Percentiles rank a stretch among this genome's conserved stretches.
Conservation (phyloP, 2,797 vertebrate species). For the Xenentodon cancila region DNA sequence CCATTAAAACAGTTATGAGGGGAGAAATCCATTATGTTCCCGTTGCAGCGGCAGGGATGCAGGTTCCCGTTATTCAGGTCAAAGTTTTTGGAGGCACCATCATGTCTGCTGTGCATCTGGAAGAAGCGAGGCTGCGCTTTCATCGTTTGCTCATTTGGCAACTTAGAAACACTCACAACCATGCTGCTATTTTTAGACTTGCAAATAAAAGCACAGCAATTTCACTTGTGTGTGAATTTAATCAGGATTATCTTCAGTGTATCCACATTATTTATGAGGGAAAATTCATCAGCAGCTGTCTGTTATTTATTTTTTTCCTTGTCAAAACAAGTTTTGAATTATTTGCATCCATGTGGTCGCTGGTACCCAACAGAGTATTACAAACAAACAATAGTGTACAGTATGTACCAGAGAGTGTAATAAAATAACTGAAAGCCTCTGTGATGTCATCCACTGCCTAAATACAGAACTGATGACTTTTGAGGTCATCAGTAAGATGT, state of each 20-base stretch:
- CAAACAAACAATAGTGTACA: slow-evolving; percentile 6
- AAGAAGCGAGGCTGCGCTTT: slow-evolving; percentile 48
- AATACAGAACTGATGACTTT: too few relatives aligned
- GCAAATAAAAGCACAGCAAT: slow-evolving; percentile 68
- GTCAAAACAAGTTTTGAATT: slow-evolving; percentile 49
- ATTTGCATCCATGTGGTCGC: slow-evolving; percentile 20
- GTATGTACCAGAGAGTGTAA: background rate
- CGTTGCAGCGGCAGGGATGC: slow-evolving; percentile 47
- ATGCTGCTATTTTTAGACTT: slow-evolving; percentile 59
- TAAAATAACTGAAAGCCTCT: background rate
- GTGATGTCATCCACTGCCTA: too few relatives aligned
- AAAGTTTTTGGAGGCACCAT: slow-evolving; percentile 63
- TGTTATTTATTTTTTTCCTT: slow-evolving; percentile 56
- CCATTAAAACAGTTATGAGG: slow-evolving; percentile 73
- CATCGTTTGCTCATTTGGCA: slow-evolving; percentile 67
- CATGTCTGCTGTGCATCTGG: slow-evolving; percentile 40
- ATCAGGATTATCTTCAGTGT: slow-evolving; percentile 60
- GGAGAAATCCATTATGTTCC: slow-evolving; percentile 63
- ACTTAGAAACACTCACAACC: slow-evolving; percentile 52
- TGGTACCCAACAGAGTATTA: slow-evolving; percentile 3
- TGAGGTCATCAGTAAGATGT: too few relatives aligned
- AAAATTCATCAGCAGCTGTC: slow-evolving; percentile 7
- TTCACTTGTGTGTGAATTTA: slow-evolving; percentile 67
- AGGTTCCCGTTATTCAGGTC: slow-evolving; percentile 64
- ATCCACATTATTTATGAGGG: slow-evolving; percentile 37